Conservation (phyloP, 2,888 invertebrate species). For the Villa cingulata region DNA sequence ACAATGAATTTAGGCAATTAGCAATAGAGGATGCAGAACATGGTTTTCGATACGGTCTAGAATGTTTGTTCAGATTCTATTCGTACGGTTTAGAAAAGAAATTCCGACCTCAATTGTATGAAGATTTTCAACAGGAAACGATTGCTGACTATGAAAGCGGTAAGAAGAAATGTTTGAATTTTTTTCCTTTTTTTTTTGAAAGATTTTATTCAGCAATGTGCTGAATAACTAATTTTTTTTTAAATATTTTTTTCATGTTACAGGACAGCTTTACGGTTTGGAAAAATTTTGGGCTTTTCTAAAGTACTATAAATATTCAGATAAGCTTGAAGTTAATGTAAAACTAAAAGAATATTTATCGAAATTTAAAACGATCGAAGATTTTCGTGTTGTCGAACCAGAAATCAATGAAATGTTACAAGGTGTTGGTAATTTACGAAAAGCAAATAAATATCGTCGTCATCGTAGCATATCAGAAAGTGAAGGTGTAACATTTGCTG, state of each 20-base stretch:
- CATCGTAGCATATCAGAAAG: slow-evolving; percentile 57
- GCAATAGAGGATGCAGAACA: slow-evolving; percentile 88
- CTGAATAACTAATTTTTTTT: background rate
- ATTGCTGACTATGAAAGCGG: slow-evolving; percentile 78
- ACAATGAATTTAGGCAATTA: slow-evolving; percentile 78
- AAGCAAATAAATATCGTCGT: slow-evolving; percentile 40
- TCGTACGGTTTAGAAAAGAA: slow-evolving; percentile 95
- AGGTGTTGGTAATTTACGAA: slow-evolving; percentile 38
- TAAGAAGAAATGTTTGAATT: slow-evolving; percentile 27
- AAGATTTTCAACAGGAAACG: slow-evolving; percentile 91
- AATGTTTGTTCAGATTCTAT: slow-evolving; percentile 88
- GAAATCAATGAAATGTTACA: slow-evolving; percentile 47
- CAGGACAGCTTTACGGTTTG: slow-evolving; percentile 91
- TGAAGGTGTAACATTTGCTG: slow-evolving; percentile 33
- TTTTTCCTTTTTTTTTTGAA: background rate
- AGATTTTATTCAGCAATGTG: background rate
- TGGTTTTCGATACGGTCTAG: slow-evolving; percentile 79
- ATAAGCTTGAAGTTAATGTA: slow-evolving; percentile 58
- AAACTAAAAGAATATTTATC: slow-evolving; percentile 57
- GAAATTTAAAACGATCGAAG: slow-evolving; percentile 77
- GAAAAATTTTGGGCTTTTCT: slow-evolving; percentile 99
- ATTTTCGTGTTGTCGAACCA: slow-evolving; percentile 62
- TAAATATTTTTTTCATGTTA: slow-evolving; percentile 11
- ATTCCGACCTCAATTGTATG: slow-evolving; percentile 88
- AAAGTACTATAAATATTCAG: slow-evolving; percentile 83